Evolutionary conservation across 2,888 invertebrate species (phyloP).

Genomic region (Dolichopus griseipennis): DNA sequence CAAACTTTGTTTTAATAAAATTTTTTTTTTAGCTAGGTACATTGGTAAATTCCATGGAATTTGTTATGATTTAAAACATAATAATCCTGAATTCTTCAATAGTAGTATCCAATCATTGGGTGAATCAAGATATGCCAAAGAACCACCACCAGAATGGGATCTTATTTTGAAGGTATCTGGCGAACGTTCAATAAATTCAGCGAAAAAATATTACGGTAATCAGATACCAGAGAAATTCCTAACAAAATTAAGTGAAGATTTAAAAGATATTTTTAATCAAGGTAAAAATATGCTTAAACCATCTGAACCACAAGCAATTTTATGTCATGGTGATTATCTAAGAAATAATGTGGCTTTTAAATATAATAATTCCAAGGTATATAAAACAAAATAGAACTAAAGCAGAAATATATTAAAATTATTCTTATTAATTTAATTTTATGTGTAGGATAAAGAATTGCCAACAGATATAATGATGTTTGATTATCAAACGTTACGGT

Average conservation of each 20-base stretch:
- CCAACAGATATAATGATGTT: conserved; percentile 39
- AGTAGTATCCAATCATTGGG: conserved; percentile 26
- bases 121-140: conserved; percentile 31
- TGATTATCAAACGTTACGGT: conserved; percentile 39
- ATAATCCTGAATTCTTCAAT: conserved; percentile 27
- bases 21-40: conserved; percentile 25
- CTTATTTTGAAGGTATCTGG: conserved; percentile 18
- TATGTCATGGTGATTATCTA: conserved; percentile 41
- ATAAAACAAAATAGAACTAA: background rate
- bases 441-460: conserved; percentile 17
- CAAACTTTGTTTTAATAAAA: background rate
- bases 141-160: conserved; percentile 24
- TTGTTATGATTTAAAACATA: conserved; percentile 34
- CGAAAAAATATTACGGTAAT: conserved; percentile 26
- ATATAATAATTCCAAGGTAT: conserved; percentile 23
- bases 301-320: conserved; percentile 33
- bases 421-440: background rate
- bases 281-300: conserved; percentile 31
- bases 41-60: conserved; percentile 37
- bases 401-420: too few relatives aligned
- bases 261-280: conserved; percentile 23
- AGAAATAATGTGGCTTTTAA: conserved; percentile 40
- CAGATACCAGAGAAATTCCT: conserved; percentile 30
- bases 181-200: conserved; percentile 24
- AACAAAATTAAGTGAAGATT: conserved; percentile 23